Base-by-base conservation (phyloP, 2,113 vertebrate genomes). In the Sarotherodon lohbergeri region DNA sequence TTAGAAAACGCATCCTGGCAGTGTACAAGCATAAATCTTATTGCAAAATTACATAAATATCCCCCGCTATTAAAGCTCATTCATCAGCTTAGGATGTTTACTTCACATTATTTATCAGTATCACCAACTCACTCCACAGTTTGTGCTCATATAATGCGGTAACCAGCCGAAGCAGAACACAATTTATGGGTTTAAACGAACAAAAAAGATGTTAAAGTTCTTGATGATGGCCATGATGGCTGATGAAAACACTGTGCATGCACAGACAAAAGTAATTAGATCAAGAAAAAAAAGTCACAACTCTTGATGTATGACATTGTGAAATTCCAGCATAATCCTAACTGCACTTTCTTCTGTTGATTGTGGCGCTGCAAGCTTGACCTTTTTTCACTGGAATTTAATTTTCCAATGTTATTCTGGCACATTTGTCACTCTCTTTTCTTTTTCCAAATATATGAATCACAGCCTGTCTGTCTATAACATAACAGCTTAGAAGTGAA, bases 31-130 rank as follows among this genome's bases (percentile, higher is more conserved):
- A 46, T 55, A 71, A 84, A 76, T 86, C 80, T 41, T 46, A 5
- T 48, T 41, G 55, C 13, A 10, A 55, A 68, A 78, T 79, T 27
- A 71, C 52, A 71, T 32, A 91, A 90, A 83, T 41, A 87, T 83
- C 48, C 13, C 43, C 61, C 1, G 2, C 83, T 63, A 59, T 52
- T 86, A 9, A 59, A 13, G 82, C 36, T 71, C 59, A 83, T 63
- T 88, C 22, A 61, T 88, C 63, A 48, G 48, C n/a, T 56, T 48
- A 61, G 55, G 19, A 73, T 87, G 39, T 92, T 91, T 89, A 85
- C 29, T 32, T 81, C 34, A 52, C 46, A 54, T 71, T 82, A 48
- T 80, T 82, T 84, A 85, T 39, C 36, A 80, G 59, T 52, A 82
- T 54, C 80, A 90, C 9, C 48, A 10, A 41, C 34, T 86, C 57